Evolutionary conservation across 2,113 vertebrate species (phyloP).

Genomic region (Zonotrichia leucophrys): DNA sequence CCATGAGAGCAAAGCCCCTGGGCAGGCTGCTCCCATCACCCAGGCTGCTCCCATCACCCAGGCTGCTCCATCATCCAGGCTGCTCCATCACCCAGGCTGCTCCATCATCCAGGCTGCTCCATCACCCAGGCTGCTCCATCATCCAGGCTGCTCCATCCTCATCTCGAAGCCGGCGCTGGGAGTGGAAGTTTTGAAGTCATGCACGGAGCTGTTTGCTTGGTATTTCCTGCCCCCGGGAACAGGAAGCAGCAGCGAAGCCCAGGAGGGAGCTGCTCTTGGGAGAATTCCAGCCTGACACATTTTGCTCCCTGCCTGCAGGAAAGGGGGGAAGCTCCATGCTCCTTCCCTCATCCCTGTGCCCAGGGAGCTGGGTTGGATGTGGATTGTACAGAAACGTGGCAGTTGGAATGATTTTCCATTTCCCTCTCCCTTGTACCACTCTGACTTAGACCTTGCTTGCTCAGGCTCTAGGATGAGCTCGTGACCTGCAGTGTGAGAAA

Average conservation of each 20-base stretch:
- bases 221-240: slow-evolving; percentile 62
- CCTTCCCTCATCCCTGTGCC: background rate
- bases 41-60: background rate
- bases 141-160: background rate
- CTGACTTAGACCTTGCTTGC: background rate
- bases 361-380: background rate
- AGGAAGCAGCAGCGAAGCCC: slow-evolving; percentile 36
- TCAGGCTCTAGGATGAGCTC: background rate
- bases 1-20: background rate
- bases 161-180: background rate
- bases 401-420: background rate
- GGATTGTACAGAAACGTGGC: background rate
- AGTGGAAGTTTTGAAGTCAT: slow-evolving; percentile 56
- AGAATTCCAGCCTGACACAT: slow-evolving; percentile 48
- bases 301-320: background rate
- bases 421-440: background rate
- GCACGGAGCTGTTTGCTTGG: slow-evolving; percentile 44
- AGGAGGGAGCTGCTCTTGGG: slow-evolving; percentile 42
- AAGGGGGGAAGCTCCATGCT: background rate
- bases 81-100: background rate
- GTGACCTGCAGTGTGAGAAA: background rate
- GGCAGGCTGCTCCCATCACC: background rate
- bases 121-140: no score
- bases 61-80: background rate
- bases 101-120: no score